phyloP scores from a whole-genome alignment of 2,797 vertebrate genomes.

The Heteromormyrus szaboi region DNA sequence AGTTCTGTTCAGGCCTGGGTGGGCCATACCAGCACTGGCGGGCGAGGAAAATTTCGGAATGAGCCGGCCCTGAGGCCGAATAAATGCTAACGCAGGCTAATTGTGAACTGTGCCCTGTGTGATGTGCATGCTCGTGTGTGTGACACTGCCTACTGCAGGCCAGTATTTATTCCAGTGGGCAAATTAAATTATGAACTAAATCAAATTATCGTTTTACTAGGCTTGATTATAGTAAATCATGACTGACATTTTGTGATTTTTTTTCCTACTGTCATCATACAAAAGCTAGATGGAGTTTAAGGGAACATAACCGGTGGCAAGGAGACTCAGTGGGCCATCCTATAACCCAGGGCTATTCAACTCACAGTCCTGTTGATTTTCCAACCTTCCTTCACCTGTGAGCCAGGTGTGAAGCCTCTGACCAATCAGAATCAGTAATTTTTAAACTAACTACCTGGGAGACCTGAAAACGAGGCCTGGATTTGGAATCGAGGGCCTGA shows the following conservation, averaged over 20 bases:
- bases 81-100: background rate
- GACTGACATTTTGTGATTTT: background rate
- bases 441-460: background rate
- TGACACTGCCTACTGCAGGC: background rate
- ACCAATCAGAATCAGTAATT: background rate
- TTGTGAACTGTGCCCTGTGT: background rate
- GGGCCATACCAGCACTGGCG: background rate
- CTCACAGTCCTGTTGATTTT: background rate
- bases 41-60: background rate
- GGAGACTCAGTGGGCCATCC: background rate
- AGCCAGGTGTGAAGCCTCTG: background rate
- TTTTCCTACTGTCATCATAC: background rate
- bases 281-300: background rate
- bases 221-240: background rate
- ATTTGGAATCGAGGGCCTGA: background rate
- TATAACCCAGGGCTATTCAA: background rate
- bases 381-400: background rate
- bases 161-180: background rate
- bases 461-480: background rate
- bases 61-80: background rate
- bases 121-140: background rate
- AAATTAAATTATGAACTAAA: slow-evolving; percentile 7
- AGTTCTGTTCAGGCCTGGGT: background rate
- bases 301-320: background rate
- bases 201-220: background rate